These are phyloP conservation scores for Hirundo rustica DNA, from an alignment of 2,797 vertebrate species.

Conservation along the genomic window DNA sequence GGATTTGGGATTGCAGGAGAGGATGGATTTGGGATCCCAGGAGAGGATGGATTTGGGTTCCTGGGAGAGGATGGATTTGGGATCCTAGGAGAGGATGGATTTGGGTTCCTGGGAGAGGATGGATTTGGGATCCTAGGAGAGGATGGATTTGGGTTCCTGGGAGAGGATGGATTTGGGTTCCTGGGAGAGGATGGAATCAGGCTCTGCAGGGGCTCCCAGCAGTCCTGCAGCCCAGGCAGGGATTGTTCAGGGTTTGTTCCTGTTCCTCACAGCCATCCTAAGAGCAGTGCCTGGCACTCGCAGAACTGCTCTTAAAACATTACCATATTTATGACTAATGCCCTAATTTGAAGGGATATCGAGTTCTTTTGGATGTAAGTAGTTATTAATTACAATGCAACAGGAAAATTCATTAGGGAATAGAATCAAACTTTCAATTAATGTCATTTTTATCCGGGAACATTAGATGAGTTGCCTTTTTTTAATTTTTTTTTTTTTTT, in stretches of 20 bases:
- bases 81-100: not conserved
- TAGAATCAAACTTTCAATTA: slow-evolving; percentile 61
- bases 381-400: slow-evolving; percentile 60
- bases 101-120: not conserved
- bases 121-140: fast-evolving
- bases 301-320: not conserved
- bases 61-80: not conserved
- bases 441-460: slow-evolving; percentile 33
- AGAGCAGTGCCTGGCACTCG: not conserved
- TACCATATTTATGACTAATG: slow-evolving; percentile 39
- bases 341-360: slow-evolving; percentile 38
- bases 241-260: not conserved
- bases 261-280: not conserved
- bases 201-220: not conserved
- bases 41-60: not conserved
- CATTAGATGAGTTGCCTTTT: not conserved
- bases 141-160: fast-evolving
- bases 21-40: not conserved
- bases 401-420: slow-evolving; percentile 50
- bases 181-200: not conserved
- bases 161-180: fast-evolving
- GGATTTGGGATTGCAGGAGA: fast-evolving
- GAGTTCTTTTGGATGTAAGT: slow-evolving; percentile 24
- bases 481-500: not conserved
- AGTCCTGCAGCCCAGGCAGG: not conserved